Conservation (phyloP, 2,888 invertebrate species). For the Stratiomys singularior region DNA sequence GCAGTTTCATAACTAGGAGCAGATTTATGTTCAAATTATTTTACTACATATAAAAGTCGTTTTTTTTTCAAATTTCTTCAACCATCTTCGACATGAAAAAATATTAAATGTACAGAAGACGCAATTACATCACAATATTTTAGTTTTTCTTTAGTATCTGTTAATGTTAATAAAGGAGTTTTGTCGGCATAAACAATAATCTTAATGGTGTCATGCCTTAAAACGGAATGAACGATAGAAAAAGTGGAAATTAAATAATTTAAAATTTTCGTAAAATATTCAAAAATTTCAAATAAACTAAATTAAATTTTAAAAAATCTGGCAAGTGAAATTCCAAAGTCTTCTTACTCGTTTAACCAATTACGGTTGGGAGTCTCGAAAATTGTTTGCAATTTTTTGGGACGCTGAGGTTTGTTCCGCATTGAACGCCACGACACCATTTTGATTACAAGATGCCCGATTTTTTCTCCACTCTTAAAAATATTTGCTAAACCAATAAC, state of each 20-base stretch:
- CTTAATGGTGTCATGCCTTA: background rate
- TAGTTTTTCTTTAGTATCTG: background rate
- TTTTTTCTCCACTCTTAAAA: background rate
- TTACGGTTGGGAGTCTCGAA: too few species aligned
- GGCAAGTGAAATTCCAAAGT: too few species aligned
- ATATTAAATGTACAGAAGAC: constrained; percentile 36
- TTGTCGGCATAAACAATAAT: background rate
- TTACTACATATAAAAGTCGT: background rate
- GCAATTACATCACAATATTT: constrained; percentile 44
- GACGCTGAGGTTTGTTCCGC: too few species aligned
- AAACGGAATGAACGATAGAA: too few species aligned
- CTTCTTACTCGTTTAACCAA: too few species aligned
- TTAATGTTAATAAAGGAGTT: too few species aligned
- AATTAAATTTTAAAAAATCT: too few species aligned
- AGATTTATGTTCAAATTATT: constrained; percentile 14
- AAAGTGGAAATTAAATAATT: too few species aligned
- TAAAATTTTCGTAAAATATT: too few species aligned
- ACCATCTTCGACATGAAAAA: constrained; percentile 26
- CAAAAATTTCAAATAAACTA: too few species aligned
- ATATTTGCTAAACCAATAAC: background rate
- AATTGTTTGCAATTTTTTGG: too few species aligned
- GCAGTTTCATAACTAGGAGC: background rate
- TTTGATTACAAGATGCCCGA: background rate
- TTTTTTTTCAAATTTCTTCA: background rate
- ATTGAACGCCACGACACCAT: background rate